Evolutionary conservation across 1,140 invertebrate species (phyloP).

Genomic region (Helicoverpa armigera): DNA sequence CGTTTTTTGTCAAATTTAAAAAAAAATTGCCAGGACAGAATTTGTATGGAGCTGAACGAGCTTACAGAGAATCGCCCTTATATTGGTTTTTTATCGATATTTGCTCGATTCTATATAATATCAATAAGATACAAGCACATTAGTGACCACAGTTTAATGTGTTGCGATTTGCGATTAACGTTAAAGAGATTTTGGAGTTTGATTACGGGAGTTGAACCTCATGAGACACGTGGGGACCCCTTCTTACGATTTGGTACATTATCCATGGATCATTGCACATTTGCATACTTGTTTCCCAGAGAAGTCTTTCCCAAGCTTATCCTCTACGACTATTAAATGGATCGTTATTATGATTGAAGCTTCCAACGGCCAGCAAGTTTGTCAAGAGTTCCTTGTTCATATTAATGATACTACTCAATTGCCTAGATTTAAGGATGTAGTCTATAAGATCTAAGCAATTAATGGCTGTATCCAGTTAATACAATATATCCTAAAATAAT

Average conservation of each 20-base stretch:
- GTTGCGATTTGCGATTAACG: background rate
- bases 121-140: constrained; percentile 34
- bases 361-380: background rate
- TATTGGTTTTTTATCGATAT: constrained; percentile 31
- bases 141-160: constrained; percentile 15
- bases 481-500: background rate
- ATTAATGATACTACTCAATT: constrained; percentile 2
- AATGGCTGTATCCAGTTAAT: constrained; percentile 11
- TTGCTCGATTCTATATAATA: constrained; percentile 33
- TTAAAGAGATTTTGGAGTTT: constrained; percentile 11
- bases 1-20: too few relatives aligned
- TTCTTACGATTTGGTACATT: too few relatives aligned
- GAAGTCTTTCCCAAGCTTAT: background rate
- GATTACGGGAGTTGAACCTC: background rate
- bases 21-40: too few relatives aligned
- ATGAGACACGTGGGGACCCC: background rate
- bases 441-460: background rate
- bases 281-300: background rate
- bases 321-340: background rate
- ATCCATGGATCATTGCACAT: too few relatives aligned
- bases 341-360: constrained; percentile 21
- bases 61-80: too few relatives aligned
- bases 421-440: background rate
- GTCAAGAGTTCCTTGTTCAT: constrained; percentile 12
- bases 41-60: too few relatives aligned